Percentiles rank a stretch among this genome's conserved stretches.
Evolutionary conservation across 2,797 vertebrate genomes (phyloP).

Genomic region (Alectoris magna): DNA sequence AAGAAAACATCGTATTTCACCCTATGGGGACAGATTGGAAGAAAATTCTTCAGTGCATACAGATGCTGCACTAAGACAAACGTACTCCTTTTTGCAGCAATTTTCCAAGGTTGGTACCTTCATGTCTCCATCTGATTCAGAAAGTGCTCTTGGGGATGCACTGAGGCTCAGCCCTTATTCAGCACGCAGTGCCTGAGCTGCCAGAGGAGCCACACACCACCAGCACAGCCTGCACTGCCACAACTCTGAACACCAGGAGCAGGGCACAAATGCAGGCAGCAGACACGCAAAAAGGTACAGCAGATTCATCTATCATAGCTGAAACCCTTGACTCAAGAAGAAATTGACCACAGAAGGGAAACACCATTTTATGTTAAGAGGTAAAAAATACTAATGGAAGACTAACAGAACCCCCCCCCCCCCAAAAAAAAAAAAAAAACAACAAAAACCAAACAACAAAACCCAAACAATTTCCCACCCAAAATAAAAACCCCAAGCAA

Average conservation of each 20-base stretch:
- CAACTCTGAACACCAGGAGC: background rate
- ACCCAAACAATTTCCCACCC: background rate
- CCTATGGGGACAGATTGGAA: background rate
- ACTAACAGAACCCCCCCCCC: background rate
- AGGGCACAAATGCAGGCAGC: background rate
- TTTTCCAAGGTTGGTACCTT: background rate
- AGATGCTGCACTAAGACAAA: background rate
- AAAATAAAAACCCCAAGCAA: background rate
- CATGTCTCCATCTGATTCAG: conserved; percentile 9
- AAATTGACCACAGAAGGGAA: background rate
- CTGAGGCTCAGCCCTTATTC: background rate
- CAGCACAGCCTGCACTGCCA: background rate
- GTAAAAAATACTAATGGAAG: background rate
- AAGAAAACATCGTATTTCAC: background rate
- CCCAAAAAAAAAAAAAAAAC: background rate
- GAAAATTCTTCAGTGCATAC: background rate
- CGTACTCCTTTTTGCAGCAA: background rate
- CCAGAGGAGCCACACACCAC: background rate
- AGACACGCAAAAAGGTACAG: background rate
- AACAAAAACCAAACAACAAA: too few relatives aligned
- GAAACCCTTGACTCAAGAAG: background rate
- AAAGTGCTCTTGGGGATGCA: background rate
- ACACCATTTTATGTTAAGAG: background rate
- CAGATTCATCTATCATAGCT: background rate
- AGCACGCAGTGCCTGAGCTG: background rate